These are phyloP conservation scores for Hemicentrotus pulcherrimus DNA, from an alignment of 35 echinoderm and acorn worm species.

Conservation along the genomic window DNA sequence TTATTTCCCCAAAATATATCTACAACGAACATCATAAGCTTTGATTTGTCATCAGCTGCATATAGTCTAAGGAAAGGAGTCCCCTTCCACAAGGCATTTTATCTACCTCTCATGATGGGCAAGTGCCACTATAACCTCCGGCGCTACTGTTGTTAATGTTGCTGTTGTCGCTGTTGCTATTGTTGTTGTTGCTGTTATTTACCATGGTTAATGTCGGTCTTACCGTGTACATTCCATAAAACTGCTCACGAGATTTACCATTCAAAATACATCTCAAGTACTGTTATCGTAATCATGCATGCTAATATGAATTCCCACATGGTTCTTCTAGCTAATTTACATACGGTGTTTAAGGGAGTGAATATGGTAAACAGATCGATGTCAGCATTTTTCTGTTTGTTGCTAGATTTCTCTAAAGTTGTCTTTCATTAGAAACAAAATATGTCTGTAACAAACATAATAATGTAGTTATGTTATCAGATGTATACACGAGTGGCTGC, in stretches of 20 bases:
- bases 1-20: too few species aligned
- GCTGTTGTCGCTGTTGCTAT: too few species aligned
- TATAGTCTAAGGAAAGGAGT: too few species aligned
- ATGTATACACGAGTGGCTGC: neutral
- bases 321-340: neutral
- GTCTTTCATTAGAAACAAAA: neutral
- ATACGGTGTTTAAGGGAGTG: neutral
- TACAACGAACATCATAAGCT: too few species aligned
- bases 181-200: neutral
- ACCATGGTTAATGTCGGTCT: neutral
- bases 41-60: too few species aligned
- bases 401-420: neutral
- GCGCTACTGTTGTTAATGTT: too few species aligned
- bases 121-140: too few species aligned
- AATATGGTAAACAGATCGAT: neutral
- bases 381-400: conserved; percentile 1
- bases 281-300: neutral
- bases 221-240: too few species aligned
- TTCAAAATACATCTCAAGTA: neutral
- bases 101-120: too few species aligned
- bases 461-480: conserved; percentile 6
- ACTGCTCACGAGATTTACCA: neutral
- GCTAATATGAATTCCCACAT: neutral
- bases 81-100: too few species aligned
- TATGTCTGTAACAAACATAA: neutral